A percentile compares a stretch with the other conserved stretches of the same genome.
Evolutionary conservation across 2,797 vertebrate species (phyloP).

Genomic region (Sebastolobus alascanus): DNA sequence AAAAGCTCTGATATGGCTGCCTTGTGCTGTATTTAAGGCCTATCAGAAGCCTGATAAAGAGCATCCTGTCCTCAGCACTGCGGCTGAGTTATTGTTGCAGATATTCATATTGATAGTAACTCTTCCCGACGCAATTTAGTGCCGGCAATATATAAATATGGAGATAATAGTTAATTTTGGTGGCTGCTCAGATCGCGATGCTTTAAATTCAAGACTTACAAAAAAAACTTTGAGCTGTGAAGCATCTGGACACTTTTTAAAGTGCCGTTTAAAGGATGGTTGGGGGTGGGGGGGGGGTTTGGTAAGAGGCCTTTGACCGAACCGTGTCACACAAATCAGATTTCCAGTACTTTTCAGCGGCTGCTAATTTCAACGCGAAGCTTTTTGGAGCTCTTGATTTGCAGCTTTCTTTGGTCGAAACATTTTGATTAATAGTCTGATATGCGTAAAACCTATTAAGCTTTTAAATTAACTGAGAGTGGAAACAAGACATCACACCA

Average conservation of each 20-base stretch:
- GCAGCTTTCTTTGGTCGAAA: conserved; percentile 53
- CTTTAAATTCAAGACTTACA: conserved; percentile 75
- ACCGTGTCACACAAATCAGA: conserved; percentile 73
- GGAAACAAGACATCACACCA: conserved; percentile 43
- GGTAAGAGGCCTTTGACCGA: conserved; percentile 60
- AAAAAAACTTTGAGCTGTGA: conserved; percentile 61
- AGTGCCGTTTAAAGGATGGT: conserved; percentile 61
- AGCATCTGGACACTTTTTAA: conserved; percentile 78
- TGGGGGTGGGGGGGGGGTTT: not conserved
- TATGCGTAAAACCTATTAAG: conserved; percentile 58
- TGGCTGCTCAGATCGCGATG: conserved; percentile 74
- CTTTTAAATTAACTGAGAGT: conserved; percentile 67
- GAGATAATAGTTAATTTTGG: conserved; percentile 85
- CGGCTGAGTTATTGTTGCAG: conserved; percentile 83
- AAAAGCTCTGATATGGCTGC: conserved; percentile 82
- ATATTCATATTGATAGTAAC: conserved; percentile 87
- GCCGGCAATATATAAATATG: conserved; percentile 84
- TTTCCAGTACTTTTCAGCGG: conserved; percentile 52
- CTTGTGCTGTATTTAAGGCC: conserved; percentile 85
- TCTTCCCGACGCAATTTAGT: conserved; percentile 85
- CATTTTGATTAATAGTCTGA: conserved; percentile 67
- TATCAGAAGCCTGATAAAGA: conserved; percentile 85
- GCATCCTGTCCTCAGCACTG: conserved; percentile 80
- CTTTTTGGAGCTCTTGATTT: conserved; percentile 70
- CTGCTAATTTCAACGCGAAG: conserved; percentile 63